Evolutionary conservation across 2,113 vertebrate species (phyloP), one percentile per base, ranked within the genome.

Genomic region (Empidonax traillii): DNA sequence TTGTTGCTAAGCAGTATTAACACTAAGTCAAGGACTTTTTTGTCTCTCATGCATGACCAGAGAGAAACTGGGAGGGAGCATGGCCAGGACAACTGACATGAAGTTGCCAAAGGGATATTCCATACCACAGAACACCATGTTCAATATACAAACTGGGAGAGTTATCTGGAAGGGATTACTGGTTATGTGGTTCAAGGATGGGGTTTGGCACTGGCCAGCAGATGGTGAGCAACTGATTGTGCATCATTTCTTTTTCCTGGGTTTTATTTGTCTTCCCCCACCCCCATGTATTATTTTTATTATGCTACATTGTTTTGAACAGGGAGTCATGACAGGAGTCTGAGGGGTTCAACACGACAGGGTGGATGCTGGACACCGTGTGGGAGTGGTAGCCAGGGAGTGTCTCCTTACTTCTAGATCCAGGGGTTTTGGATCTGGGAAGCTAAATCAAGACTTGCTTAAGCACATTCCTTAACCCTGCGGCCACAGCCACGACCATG

Each of bases 391-490:
- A 2, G 0, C 13, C 28, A 51, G 27, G 13, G 89, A 83, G 22
- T 12, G 3, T 49, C n/a, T 78, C 30, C 59, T 69, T 71, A 22
- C 41, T 61, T 75, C 18, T 67, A 67, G 16, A 17, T 20, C 31
- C 2, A 4, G 14, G 11, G 3, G 15, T 53, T 83, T 72, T 3
- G 6, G 30, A 43, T 68, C 44, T 79, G 6, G 66, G 30, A 83
- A 31, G 13, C 8, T 75, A 41, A 2, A 2, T 31, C 4, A 81
- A 53, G 18, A 30, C 10, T 67, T 39, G 11, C 9, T 46, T 58
- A 75, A 67, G 28, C 6, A 24, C 0, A 0, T 49, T 82, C 13
- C n/a, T 49, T 43, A 68, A 61, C 3, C 12, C 27, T 21, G 2
- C 9, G 39, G 49, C 49, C 49, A 25, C 49, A 51, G 15, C 44